Percentiles rank a stretch among this genome's conserved stretches.
phyloP scores from a whole-genome alignment of 2,113 vertebrate species.

The Caranx melampygus region DNA sequence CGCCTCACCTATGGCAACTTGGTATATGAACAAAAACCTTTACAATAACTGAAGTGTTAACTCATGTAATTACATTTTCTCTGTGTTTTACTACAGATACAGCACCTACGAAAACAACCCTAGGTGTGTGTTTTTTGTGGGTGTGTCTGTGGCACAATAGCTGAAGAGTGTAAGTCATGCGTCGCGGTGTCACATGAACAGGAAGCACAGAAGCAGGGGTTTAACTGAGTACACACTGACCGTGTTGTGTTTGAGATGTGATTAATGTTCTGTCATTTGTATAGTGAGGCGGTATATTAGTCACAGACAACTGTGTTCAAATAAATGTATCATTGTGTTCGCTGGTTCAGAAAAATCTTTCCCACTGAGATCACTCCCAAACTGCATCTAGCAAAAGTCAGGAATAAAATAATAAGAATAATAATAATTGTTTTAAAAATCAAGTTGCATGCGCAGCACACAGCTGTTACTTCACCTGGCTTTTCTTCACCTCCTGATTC shows the following conservation, averaged over 20 bases:
- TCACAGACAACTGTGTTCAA: neutral
- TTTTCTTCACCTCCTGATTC: too few species aligned
- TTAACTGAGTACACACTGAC: slow-evolving; percentile 35
- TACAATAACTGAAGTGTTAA: too few species aligned
- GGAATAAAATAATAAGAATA: too few species aligned
- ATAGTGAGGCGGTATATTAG: neutral
- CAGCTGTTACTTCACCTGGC: too few species aligned
- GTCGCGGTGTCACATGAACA: slow-evolving; percentile 30
- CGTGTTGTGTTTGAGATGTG: neutral
- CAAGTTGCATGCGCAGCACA: too few species aligned
- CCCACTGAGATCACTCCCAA: too few species aligned
- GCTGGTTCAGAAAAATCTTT: too few species aligned
- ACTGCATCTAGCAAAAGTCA: too few species aligned
- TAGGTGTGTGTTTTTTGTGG: slow-evolving; percentile 4
- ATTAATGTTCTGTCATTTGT: neutral
- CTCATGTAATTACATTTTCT: too few species aligned
- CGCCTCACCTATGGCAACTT: neutral
- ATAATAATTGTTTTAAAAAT: too few species aligned
- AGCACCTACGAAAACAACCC: neutral
- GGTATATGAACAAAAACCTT: neutral
- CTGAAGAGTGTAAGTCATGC: slow-evolving; percentile 24
- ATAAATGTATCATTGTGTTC: too few species aligned
- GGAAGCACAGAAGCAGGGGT: slow-evolving; percentile 19
- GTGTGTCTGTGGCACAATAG: slow-evolving; percentile 5
- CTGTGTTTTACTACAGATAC: neutral